phyloP scores from a whole-genome alignment of 2,888 invertebrate genomes.

The Aleiodes testaceus region DNA sequence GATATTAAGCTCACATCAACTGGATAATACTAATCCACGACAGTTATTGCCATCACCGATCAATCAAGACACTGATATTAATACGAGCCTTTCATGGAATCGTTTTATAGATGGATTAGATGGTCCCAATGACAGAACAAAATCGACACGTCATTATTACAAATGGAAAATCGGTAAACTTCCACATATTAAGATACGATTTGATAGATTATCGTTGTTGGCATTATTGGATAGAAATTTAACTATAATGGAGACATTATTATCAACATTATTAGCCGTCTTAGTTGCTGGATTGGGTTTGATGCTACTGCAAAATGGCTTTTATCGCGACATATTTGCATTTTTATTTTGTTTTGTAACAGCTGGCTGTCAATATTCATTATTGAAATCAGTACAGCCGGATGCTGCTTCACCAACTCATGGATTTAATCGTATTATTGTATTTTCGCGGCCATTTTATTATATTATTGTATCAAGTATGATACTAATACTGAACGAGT shows the following conservation, averaged over 20 bases:
- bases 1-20: slow-evolving; percentile 56
- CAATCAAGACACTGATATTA: slow-evolving; percentile 76
- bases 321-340: slow-evolving; percentile 93
- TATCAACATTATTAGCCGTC: slow-evolving; percentile 88
- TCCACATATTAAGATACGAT: slow-evolving; percentile 84
- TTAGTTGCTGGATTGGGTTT: slow-evolving; percentile 91
- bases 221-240: slow-evolving; percentile 95
- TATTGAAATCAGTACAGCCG: slow-evolving; percentile 98
- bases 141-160: slow-evolving; percentile 78
- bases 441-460: slow-evolving; percentile 94
- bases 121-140: slow-evolving; percentile 76
- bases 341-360: slow-evolving; percentile 98
- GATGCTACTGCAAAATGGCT: slow-evolving; percentile 85
- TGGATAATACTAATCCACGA: slow-evolving; percentile 57
- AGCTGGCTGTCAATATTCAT: slow-evolving; percentile 97
- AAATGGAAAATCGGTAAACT: slow-evolving; percentile 78
- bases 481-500: slow-evolving; percentile 67
- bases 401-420: slow-evolving; percentile 99
- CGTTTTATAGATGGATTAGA: slow-evolving; percentile 77
- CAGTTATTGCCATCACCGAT: slow-evolving; percentile 73
- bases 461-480: slow-evolving; percentile 83
- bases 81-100: slow-evolving; percentile 75
- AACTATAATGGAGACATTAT: slow-evolving; percentile 85
- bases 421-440: slow-evolving; percentile 95
- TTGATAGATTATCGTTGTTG: slow-evolving; percentile 93